phyloP scores from a whole-genome alignment of 2,888 invertebrate species.

The Hemaris fuciformis region DNA sequence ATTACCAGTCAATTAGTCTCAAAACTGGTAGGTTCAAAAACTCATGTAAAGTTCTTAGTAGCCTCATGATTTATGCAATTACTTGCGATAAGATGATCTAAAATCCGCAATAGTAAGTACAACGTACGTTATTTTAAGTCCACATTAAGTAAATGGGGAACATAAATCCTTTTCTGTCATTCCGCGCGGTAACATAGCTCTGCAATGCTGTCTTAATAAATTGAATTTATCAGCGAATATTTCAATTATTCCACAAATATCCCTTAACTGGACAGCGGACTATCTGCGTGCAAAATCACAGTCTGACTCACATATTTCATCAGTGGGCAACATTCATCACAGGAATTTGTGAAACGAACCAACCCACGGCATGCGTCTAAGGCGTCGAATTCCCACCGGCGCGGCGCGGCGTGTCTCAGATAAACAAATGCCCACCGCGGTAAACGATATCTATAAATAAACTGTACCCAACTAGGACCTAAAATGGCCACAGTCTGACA shows the following conservation, averaged over 20 bases:
- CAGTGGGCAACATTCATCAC: neutral
- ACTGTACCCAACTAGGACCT: slow-evolving; percentile 8
- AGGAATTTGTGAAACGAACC: slow-evolving; percentile 1
- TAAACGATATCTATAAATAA: slow-evolving; percentile 16
- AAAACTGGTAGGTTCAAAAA: no score
- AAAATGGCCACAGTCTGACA: slow-evolving; percentile 19
- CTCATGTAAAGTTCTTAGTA: no score
- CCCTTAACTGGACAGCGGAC: neutral
- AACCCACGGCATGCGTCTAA: neutral
- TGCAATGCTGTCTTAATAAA: neutral
- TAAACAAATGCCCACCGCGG: slow-evolving; percentile 4
- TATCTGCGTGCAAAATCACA: slow-evolving; percentile 1
- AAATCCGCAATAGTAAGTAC: no score
- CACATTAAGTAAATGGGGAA: no score
- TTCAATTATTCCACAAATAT: neutral
- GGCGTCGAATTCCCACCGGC: slow-evolving; percentile 2
- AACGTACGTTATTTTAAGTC: no score
- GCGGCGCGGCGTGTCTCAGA: neutral
- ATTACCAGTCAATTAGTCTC: no score
- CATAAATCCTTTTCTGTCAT: neutral
- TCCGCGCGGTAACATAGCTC: neutral
- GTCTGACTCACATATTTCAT: neutral
- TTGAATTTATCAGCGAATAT: neutral
- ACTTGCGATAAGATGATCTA: no score
- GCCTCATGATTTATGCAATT: no score